Evolutionary conservation across 1,140 invertebrate species (phyloP), one percentile per base, ranked within the genome.

Genomic region (Charaxes varanes): DNA sequence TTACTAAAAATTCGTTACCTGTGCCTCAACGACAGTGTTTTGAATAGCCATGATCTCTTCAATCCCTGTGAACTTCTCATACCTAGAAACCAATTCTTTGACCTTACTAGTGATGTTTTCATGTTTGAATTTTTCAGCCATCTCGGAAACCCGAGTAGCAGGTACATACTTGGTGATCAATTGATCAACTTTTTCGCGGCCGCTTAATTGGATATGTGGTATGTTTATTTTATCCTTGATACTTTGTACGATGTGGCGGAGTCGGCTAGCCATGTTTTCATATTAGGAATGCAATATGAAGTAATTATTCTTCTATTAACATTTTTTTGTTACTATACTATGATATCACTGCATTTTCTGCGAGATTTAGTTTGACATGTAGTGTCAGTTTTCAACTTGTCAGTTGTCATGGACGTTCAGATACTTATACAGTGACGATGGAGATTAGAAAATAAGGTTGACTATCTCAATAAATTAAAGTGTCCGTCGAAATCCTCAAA

Each of bases 61-160:
- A 3, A 85, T 82, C 5, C 84, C 84, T 0, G 81, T 85, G 16
- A 85, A 85, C 45, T 84, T 82, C 33, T 85, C 84, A 65, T 85
- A 85, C 48, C 57, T 69, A n/a, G 60, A 45, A 7, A 83, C 72
- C 12, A 83, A 28, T 19, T 83, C 76, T 30, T 67, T 63, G 0
- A 80, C 70, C 52, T 54, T 79, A 23, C 49, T 59, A 0, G 63
- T 41, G 3, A 83, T 47, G 12, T 46, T 53, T 16, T 74, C 67
- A 5, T 73, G 62, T 58, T 69, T 80, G 11, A 83, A 67, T 16
- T 66, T 79, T 24, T 80, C 72, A 2, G 76, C 72, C 7, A 83
- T 53, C 30, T 77, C 71, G 0, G 53, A 42, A 12, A 80, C 72
- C 43, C 55, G 65, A 3, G 47, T 31, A 3, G 63, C 67, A n/a